Base-by-base conservation (phyloP, 2,888 invertebrate species). In the Lycophotia porphyrea region DNA sequence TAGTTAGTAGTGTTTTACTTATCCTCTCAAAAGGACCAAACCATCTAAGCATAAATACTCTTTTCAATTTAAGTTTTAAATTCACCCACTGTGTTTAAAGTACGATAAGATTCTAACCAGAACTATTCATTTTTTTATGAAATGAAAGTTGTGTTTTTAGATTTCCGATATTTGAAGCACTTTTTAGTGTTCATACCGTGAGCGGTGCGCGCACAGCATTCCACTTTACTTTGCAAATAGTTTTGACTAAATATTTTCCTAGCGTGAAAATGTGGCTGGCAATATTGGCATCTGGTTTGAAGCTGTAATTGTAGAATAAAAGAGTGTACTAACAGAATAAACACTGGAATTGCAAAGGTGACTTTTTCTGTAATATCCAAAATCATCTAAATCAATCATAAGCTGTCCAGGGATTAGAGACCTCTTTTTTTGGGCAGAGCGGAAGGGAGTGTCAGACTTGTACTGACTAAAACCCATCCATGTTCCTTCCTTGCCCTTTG, bases 171-270 rank as follows among this genome's bases (percentile, higher is more conserved):
- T 44, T 42, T 68, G 49, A 68, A 68, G 60, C 24, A 60, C 58
- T 67, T 60, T 68, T n/a, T 18, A 49, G 49, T 60, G 42, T 61
- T 76, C 68, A 76, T 31, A 42, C 15, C 44, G 31, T 55, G 11
- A 36, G 24, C 18, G 9, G 9, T 42, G 47, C 18, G 39, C 60
- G 34, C 9, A 21, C 13, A 61, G 60, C n/a, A 49, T 60, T 76
- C 13, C 55, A 78, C n/a, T 66, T 66, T 39, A 68, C n/a, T 66
- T 58, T 21, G 47, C 13, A 15, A 67, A 78, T 60, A 60, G 34
- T 78, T 68, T 18, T 58, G 15, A 39, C 15, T 11, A 36, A 78
- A 67, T 78, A 61, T 60, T 60, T 68, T 60, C 1, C 47, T 18
- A 34, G 24, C 27, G 18, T 42, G 34, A 34, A 77, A 78, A 78